Percentiles rank a stretch among this genome's conserved stretches.
Conservation (phyloP, 1,140 invertebrate species). For the Archegozetes longisetosus region DNA sequence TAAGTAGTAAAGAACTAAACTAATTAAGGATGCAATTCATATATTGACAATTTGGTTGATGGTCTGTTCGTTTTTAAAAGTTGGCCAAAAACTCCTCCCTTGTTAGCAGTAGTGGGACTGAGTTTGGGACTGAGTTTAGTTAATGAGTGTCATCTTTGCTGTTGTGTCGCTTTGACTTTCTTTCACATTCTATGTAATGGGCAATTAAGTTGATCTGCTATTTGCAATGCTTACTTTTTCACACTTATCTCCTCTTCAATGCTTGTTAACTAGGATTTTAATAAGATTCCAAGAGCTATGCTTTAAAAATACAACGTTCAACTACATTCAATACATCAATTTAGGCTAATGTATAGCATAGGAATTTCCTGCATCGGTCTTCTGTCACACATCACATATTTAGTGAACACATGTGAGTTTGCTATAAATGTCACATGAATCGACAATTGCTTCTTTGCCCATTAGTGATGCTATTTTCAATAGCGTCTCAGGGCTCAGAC, state of each 20-base stretch:
- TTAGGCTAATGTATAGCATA: not conserved
- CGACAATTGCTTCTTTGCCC: not conserved
- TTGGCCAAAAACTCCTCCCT: not conserved
- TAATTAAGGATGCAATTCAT: too few relatives aligned
- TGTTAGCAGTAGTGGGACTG: not conserved
- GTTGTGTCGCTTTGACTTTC: not conserved
- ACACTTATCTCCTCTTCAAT: too few relatives aligned
- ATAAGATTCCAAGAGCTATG: too few relatives aligned
- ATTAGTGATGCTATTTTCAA: not conserved
- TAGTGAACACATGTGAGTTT: not conserved
- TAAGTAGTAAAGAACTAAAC: too few relatives aligned
- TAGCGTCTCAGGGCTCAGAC: not conserved
- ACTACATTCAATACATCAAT: too few relatives aligned
- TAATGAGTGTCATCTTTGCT: slow-evolving; percentile 1
- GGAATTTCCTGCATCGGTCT: not conserved
- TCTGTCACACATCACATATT: not conserved
- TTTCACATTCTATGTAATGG: not conserved
- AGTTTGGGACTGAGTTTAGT: too few relatives aligned
- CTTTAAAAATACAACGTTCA: too few relatives aligned
- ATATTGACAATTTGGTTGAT: not conserved
- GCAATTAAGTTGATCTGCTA: not conserved
- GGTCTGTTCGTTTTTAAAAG: not conserved
- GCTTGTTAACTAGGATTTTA: too few relatives aligned
- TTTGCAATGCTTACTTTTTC: not conserved
- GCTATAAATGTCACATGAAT: not conserved